Conservation (phyloP, 2,113 vertebrate species). For the Choloepus hoffmanni region DNA sequence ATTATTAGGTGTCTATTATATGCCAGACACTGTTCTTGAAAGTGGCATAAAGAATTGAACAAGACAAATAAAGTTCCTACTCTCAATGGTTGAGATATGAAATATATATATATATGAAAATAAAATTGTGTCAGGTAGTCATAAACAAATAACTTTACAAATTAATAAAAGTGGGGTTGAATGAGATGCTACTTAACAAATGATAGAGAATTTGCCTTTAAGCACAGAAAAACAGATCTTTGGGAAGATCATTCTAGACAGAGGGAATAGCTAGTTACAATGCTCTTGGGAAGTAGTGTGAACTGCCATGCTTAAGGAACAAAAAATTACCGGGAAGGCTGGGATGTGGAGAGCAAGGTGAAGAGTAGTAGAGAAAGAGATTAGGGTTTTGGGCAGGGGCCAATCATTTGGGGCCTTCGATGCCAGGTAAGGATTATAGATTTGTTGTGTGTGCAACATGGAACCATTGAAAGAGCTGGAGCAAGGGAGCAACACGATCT, state of each 20-base stretch:
- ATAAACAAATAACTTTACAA: background rate
- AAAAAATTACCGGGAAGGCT: background rate
- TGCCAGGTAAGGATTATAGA: background rate
- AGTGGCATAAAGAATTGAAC: background rate
- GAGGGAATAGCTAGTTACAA: background rate
- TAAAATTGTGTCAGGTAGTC: background rate
- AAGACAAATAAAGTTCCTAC: background rate
- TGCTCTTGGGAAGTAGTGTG: background rate
- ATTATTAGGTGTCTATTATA: background rate
- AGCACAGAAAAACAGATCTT: background rate
- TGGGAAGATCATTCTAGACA: background rate
- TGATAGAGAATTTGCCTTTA: background rate
- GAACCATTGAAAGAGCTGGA: background rate
- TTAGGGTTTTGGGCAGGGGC: background rate
- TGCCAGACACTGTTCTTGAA: no score
- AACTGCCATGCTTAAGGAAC: background rate
- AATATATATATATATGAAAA: background rate
- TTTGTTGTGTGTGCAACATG: background rate
- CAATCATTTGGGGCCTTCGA: background rate
- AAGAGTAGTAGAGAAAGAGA: background rate
- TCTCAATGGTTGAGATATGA: background rate
- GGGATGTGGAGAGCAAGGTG: background rate
- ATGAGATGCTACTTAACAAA: background rate
- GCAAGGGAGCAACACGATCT: background rate
- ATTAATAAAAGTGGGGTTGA: background rate